phyloP scores from a whole-genome alignment of 2,888 invertebrate species.

The Epinotia demarniana region DNA sequence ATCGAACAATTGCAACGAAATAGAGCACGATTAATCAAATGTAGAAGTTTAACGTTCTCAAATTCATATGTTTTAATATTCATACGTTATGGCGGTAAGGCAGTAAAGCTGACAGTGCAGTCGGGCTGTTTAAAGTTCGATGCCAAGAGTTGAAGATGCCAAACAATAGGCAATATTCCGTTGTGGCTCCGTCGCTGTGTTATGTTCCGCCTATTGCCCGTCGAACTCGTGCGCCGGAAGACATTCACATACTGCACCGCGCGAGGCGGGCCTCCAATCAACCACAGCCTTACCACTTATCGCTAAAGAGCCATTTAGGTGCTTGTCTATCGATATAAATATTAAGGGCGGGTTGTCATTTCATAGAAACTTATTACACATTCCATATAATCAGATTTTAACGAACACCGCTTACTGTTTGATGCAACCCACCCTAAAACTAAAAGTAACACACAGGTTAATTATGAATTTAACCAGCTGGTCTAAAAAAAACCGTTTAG shows the following conservation, averaged over 20 bases:
- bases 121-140: constrained; percentile 70
- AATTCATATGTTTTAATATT: constrained; percentile 69
- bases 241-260: constrained; percentile 57
- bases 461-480: too few species aligned
- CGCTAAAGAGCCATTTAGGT: neutral
- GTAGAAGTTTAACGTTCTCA: constrained; percentile 58
- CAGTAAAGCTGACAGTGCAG: constrained; percentile 76
- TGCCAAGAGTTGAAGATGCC: constrained; percentile 82
- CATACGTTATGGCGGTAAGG: constrained; percentile 73
- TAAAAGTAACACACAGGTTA: too few species aligned
- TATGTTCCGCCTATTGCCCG: constrained; percentile 73
- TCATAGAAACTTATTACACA: too few species aligned
- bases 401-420: too few species aligned
- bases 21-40: constrained; percentile 52
- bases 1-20: constrained; percentile 48
- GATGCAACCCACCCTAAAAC: too few species aligned
- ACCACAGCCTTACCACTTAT: neutral
- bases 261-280: neutral
- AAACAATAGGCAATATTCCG: constrained; percentile 81
- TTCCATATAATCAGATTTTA: too few species aligned
- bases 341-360: too few species aligned
- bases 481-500: too few species aligned
- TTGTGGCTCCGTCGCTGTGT: constrained; percentile 60
- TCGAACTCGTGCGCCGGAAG: constrained; percentile 73
- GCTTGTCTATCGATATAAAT: too few species aligned